Conservation (phyloP, 1,140 invertebrate genomes). For the Galleria mellonella region DNA sequence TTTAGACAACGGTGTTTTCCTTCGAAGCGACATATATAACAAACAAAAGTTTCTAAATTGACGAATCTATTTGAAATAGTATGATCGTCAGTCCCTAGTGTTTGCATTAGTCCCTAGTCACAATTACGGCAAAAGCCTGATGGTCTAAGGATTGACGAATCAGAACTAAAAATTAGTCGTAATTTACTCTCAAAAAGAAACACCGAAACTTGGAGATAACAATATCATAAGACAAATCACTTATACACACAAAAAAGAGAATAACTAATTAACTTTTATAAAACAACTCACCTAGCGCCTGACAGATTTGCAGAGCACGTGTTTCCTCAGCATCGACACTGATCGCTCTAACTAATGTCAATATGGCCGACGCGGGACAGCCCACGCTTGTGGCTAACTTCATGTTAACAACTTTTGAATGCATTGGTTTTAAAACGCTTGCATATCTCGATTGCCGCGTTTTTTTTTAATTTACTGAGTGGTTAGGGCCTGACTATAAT, state of each 20-base stretch:
- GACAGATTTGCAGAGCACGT: slow-evolving; percentile 3
- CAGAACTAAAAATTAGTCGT: slow-evolving; percentile 12
- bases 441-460: background rate
- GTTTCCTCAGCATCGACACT: background rate
- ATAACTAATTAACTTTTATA: slow-evolving; percentile 1
- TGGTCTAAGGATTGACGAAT: slow-evolving; percentile 13
- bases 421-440: background rate
- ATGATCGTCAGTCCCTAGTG: slow-evolving; percentile 1
- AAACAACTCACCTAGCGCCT: slow-evolving; percentile 1
- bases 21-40: slow-evolving; percentile 4
- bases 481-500: slow-evolving; percentile 2
- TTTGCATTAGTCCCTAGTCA: slow-evolving; percentile 8
- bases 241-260: background rate
- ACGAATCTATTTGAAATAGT: background rate
- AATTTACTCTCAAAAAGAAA: slow-evolving; percentile 9
- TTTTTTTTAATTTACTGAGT: slow-evolving; percentile 4
- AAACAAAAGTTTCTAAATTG: background rate
- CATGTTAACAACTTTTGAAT: background rate
- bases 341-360: slow-evolving; percentile 1
- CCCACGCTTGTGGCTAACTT: slow-evolving; percentile 1
- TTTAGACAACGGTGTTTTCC: slow-evolving; percentile 3
- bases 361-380: slow-evolving; percentile 2
- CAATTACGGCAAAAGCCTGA: slow-evolving; percentile 14
- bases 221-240: background rate
- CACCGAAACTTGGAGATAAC: slow-evolving; percentile 8